Base-by-base conservation (phyloP, 1,140 invertebrate genomes). In the Drosophila nannoptera region DNA sequence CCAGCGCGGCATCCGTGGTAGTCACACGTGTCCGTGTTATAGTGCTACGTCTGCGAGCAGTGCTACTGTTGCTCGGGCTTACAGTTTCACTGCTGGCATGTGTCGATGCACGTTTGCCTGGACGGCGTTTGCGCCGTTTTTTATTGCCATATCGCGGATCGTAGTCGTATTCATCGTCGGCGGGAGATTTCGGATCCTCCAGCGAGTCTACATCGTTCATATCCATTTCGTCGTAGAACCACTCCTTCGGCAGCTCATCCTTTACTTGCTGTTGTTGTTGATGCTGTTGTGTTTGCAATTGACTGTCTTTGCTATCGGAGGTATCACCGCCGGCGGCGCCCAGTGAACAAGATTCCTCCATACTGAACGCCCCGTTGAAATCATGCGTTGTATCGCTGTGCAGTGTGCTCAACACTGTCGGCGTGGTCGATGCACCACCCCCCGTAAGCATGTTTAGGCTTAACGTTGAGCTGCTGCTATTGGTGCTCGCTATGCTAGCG, bases 101-200 rank as follows among this genome's bases (percentile, higher is more conserved):
- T 7, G 56, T 36, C n/a, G 69, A 45, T 22, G 70, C 49, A 29
- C 74, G 77, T 53, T 88, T 89, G 11, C 78, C 78, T 4, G 87
- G 77, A 29, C 87, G 73, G 12, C 87, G 81, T 53, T 89, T 89
- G 66, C 87, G 86, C 49, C 88, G 70, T 56, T 89, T 89, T 42
- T 89, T 89, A 42, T 73, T 89, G 7, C 88, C 88, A 33, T 89
- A 89, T 0, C 88, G 88, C 48, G 94, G 95, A 90, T 98, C 97
- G 90, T 98, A 97, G 83, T 96, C 98, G 90, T 98, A 95, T 89
- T 98, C 97, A 88, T 97, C 98, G 90, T 98, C 97, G 52, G 95
- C 95, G 87, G 98, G 94, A 65, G 96, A 95, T 90, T 97, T 96
- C 0, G 95, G 95, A 84, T 98, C 97, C 80, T 98, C 97, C 73